These are phyloP conservation scores for Hemicentrotus pulcherrimus DNA, from an alignment of 35 echinoderm and acorn worm genomes.

Conservation along the genomic window DNA sequence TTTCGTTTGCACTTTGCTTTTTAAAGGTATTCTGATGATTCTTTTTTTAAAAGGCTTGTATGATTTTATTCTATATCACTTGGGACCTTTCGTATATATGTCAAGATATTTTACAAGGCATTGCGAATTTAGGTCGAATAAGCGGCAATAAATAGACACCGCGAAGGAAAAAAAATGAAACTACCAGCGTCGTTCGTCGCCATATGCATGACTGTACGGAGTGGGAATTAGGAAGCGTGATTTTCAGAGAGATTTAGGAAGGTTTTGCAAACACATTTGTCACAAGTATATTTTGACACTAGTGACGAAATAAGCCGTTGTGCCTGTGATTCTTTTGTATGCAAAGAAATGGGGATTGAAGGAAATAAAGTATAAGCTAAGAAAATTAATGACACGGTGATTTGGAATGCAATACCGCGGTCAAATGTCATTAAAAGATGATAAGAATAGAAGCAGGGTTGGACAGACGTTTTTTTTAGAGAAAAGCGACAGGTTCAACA, in stretches of 20 bases:
- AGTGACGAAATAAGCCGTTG: not conserved
- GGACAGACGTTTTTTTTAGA: too few species aligned
- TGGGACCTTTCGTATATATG: not conserved
- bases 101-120: not conserved
- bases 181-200: not conserved
- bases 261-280: conserved; percentile 45
- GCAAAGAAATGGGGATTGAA: not conserved
- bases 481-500: too few species aligned
- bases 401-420: too few species aligned
- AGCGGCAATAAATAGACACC: not conserved
- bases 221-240: not conserved
- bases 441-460: too few species aligned
- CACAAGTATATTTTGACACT: not conserved
- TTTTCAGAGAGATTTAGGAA: conserved; percentile 30
- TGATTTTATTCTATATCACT: too few species aligned
- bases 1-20: not conserved
- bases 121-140: not conserved
- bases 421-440: too few species aligned
- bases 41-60: too few species aligned
- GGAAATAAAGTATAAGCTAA: too few species aligned
- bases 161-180: not conserved
- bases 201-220: not conserved
- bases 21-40: not conserved
- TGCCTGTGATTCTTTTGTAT: not conserved
- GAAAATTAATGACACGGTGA: too few species aligned